Evolutionary conservation across 2,113 vertebrate species (phyloP).

Genomic region (Larimichthys polyactis): DNA sequence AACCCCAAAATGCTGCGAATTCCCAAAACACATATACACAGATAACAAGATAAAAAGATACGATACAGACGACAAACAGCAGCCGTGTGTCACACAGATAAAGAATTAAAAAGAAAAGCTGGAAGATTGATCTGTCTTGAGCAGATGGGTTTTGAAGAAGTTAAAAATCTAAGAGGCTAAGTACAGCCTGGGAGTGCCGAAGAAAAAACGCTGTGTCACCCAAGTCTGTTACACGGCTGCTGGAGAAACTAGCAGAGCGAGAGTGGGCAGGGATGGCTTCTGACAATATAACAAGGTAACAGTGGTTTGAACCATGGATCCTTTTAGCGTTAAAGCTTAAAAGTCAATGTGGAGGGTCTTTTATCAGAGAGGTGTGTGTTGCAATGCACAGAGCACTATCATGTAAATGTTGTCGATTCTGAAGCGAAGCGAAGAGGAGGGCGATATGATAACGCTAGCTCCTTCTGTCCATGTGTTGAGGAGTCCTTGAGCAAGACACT

Average conservation of each 20-base stretch:
- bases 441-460: no score
- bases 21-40: background rate
- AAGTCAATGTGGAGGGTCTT: background rate
- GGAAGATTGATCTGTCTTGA: slow-evolving; percentile 19
- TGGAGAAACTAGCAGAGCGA: background rate
- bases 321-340: background rate
- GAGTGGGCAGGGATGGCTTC: background rate
- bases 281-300: background rate
- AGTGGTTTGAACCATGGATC: background rate
- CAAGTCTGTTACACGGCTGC: background rate
- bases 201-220: background rate
- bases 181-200: background rate
- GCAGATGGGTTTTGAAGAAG: slow-evolving; percentile 26
- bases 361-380: background rate
- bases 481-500: background rate
- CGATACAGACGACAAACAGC: slow-evolving; percentile 1
- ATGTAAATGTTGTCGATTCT: background rate
- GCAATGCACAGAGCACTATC: background rate
- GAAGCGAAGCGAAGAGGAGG: background rate
- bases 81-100: slow-evolving; percentile 6
- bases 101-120: slow-evolving; percentile 7
- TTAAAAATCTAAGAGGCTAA: slow-evolving; percentile 23
- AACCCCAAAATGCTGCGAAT: background rate
- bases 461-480: no score
- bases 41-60: background rate